Conservation (phyloP, 2,888 invertebrate genomes). For the Erebia palarica region DNA sequence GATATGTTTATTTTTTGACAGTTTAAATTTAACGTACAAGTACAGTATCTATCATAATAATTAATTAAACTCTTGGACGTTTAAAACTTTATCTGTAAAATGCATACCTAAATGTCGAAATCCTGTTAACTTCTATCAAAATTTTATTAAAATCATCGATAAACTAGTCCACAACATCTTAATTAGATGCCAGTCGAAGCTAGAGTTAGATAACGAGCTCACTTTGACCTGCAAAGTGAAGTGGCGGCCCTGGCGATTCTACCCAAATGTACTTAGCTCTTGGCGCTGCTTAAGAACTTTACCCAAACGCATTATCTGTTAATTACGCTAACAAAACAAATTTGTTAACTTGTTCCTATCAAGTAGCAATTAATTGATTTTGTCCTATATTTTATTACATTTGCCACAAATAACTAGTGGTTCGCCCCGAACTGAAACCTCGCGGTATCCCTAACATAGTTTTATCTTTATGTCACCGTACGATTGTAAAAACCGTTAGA, state of each 20-base stretch:
- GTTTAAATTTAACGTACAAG: background rate
- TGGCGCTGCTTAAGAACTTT: background rate
- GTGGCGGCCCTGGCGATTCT: slow-evolving; percentile 5
- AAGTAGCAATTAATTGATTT: too few species aligned
- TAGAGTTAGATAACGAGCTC: background rate
- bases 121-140: background rate
- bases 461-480: too few species aligned
- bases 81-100: background rate
- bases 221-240: background rate
- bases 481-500: too few species aligned
- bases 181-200: background rate
- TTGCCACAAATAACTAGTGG: too few species aligned
- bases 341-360: too few species aligned
- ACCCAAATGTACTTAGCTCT: background rate
- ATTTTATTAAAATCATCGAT: background rate
- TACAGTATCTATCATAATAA: too few species aligned
- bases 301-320: background rate
- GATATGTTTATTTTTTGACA: background rate
- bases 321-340: too few species aligned
- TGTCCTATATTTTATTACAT: too few species aligned
- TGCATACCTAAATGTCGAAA: background rate
- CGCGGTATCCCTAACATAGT: too few species aligned
- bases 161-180: background rate
- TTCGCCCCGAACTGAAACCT: too few species aligned
- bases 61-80: background rate